These are phyloP conservation scores for Philereme vetulata DNA, from an alignment of 2,888 invertebrate species.

Conservation along the genomic window DNA sequence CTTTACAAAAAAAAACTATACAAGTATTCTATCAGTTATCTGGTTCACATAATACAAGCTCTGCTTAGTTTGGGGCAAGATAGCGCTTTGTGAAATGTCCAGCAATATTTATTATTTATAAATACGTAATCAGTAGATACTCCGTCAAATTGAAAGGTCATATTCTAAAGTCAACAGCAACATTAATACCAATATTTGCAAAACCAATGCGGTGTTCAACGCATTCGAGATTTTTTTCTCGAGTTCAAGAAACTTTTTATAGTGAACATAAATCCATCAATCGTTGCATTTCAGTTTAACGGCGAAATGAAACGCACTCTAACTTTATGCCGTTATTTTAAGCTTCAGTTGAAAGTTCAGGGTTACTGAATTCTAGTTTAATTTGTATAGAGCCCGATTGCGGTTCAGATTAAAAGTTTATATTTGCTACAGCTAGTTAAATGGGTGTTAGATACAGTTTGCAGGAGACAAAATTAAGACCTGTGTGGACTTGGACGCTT, in stretches of 20 bases:
- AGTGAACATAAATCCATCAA: slow-evolving; percentile 61
- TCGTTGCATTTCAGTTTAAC: slow-evolving; percentile 65
- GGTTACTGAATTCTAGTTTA: slow-evolving; percentile 27
- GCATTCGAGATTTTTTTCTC: slow-evolving; percentile 44
- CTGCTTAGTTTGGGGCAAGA: too few relatives aligned
- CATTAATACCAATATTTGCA: slow-evolving; percentile 54
- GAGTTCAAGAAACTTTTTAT: slow-evolving; percentile 67
- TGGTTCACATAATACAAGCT: too few relatives aligned
- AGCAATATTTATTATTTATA: too few relatives aligned
- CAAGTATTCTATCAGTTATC: too few relatives aligned
- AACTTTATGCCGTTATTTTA: slow-evolving; percentile 31
- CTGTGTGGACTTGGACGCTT: too few relatives aligned
- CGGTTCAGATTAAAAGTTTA: slow-evolving; percentile 4
- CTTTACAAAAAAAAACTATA: too few relatives aligned
- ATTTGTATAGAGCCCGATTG: not conserved
- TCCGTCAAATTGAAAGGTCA: slow-evolving; percentile 33
- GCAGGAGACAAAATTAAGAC: too few relatives aligned
- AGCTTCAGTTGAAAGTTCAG: slow-evolving; percentile 42
- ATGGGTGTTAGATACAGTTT: not conserved
- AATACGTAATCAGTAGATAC: not conserved
- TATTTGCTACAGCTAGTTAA: not conserved
- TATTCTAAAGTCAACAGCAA: slow-evolving; percentile 42
- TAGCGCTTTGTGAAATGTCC: too few relatives aligned
- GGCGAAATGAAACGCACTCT: slow-evolving; percentile 53
- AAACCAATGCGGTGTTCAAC: slow-evolving; percentile 38